Conservation (phyloP, 1,140 invertebrate species). For the Lysiphlebus fabarum region DNA sequence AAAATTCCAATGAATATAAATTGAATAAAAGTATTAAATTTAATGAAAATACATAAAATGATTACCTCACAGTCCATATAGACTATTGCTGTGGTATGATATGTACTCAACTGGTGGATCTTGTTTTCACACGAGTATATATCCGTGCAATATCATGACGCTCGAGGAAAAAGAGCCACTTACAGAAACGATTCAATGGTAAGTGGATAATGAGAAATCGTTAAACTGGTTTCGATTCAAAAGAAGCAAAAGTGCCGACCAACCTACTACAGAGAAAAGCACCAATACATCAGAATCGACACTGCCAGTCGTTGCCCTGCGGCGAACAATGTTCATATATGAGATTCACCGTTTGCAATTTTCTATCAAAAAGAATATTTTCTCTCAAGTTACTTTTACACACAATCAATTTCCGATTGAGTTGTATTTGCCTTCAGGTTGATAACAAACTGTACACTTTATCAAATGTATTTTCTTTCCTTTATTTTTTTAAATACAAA, state of each 20-base stretch:
- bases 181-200: constrained; percentile 27
- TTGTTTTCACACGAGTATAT: constrained; percentile 12
- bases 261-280: neutral
- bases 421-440: too few relatives aligned
- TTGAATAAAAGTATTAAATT: too few relatives aligned
- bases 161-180: constrained; percentile 22
- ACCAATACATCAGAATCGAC: constrained; percentile 23
- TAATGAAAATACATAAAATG: too few relatives aligned
- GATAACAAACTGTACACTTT: too few relatives aligned
- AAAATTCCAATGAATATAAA: too few relatives aligned
- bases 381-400: too few relatives aligned
- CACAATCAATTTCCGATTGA: too few relatives aligned
- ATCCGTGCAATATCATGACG: constrained; percentile 11
- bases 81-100: neutral
- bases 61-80: constrained; percentile 1
- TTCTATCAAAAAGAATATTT: too few relatives aligned
- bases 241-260: constrained; percentile 24
- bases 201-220: constrained; percentile 30
- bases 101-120: constrained; percentile 3
- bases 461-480: too few relatives aligned
- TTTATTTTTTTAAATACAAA: too few relatives aligned
- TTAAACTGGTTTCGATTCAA: constrained; percentile 25
- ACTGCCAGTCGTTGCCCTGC: constrained; percentile 8
- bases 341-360: neutral
- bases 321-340: neutral